Evolutionary conservation across 2,888 invertebrate genomes (phyloP), one percentile per base, ranked within the genome.

Genomic region (Orthosia gothica): DNA sequence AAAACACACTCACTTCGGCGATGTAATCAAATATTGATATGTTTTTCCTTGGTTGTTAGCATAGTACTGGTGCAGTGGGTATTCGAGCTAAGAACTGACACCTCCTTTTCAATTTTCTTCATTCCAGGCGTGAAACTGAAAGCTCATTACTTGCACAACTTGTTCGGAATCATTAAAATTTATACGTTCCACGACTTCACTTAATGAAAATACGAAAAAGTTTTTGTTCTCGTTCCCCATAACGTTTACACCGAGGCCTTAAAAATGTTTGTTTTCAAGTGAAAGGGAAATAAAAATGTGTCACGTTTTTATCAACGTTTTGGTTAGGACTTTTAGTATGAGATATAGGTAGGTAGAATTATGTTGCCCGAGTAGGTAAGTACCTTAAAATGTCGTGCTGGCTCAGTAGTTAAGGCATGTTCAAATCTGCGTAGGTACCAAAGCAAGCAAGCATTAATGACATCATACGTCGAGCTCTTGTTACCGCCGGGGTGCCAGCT

Each of bases 101-200:
- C 64, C 52, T 66, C 70, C 59, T 15, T 80, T 40, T 40, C 0
- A 40, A 74, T 79, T 85, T 86, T 86, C 84, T 81, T 77, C 71
- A 79, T 77, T 83, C 75, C 61, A 82, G 81, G 87, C 79, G 79
- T 87, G 82, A 86, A 91, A 89, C 90, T 88, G 83, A 90, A 89
- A 92, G 90, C 93, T 93, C 92, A 93, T 94, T 94, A 93, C 92
- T 90, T 89, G 88, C 89, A 85, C 85, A 93, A 93, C 92, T 93
- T 93, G 92, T 89, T 90, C 83, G 89, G 89, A 93, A 94, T 94
- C 94, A 93, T 94, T 94, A 94, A 93, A 94, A 93, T 94, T 93
- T 94, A 94, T 93, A 92, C 91, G 90, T 91, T 89, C 88, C 89
- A 90, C 89, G 91, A 93, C 90, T 93, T 91, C 86, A 88, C 88